A percentile compares a stretch with the other conserved stretches of the same genome.
Conservation (phyloP, 2,113 vertebrate genomes). For the Poecilia latipinna region DNA sequence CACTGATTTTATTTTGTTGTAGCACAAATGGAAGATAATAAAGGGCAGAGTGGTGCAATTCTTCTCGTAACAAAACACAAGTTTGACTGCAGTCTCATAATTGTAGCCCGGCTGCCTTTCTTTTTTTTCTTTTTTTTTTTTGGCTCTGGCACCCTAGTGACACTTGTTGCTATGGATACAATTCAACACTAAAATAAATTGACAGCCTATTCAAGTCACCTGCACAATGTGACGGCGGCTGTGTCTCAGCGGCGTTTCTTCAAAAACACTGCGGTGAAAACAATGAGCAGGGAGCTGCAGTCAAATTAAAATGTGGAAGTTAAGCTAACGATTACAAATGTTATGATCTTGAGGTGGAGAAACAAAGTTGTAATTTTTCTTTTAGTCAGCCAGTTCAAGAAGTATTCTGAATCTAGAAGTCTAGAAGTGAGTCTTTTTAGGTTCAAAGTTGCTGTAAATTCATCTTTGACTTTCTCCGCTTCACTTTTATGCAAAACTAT, state of each 20-base stretch:
- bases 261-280: conserved; percentile 42
- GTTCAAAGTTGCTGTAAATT: background rate
- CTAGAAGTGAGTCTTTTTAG: background rate
- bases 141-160: conserved; percentile 32
- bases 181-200: conserved; percentile 32
- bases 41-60: background rate
- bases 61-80: background rate
- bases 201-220: conserved; percentile 48
- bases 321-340: background rate
- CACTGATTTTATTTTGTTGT: background rate
- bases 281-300: conserved; percentile 42
- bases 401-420: background rate
- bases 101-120: conserved; percentile 8
- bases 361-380: background rate
- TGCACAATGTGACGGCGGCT: conserved; percentile 15
- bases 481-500: conserved; percentile 1
- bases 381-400: background rate
- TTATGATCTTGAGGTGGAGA: background rate
- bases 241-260: conserved; percentile 40
- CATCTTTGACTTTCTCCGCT: background rate
- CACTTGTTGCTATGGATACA: conserved; percentile 68
- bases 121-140: conserved; percentile 37
- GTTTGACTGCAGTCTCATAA: conserved; percentile 5
- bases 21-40: background rate
- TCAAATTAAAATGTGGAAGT: conserved; percentile 4